phyloP scores from a whole-genome alignment of 1,140 invertebrate genomes.

The Neomicropteryx cornuta region DNA sequence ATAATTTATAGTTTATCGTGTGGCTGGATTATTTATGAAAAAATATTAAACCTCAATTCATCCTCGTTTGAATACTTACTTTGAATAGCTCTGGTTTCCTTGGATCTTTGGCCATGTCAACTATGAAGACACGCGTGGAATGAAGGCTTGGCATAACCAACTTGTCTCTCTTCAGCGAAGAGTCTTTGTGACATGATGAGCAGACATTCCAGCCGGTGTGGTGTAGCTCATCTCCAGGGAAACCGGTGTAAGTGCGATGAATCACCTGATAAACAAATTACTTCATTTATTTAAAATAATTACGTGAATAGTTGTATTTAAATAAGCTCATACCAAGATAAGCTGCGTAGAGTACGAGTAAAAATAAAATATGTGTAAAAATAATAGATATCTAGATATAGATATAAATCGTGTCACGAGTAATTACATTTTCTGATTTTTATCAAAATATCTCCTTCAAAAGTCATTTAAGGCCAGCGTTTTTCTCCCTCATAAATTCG shows the following conservation, averaged over 20 bases:
- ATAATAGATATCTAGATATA: too few relatives aligned
- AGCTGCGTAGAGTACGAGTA: too few relatives aligned
- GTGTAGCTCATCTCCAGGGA: conserved; percentile 81
- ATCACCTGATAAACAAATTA: conserved; percentile 62
- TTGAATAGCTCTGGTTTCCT: conserved; percentile 44
- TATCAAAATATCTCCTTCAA: too few relatives aligned
- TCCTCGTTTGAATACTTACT: too few relatives aligned
- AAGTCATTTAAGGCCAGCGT: too few relatives aligned
- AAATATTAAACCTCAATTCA: too few relatives aligned
- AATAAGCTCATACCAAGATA: conserved; percentile 1
- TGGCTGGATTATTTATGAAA: not conserved
- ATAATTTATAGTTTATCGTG: too few relatives aligned
- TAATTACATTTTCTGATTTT: too few relatives aligned
- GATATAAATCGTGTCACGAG: too few relatives aligned
- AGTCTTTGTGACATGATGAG: conserved; percentile 71
- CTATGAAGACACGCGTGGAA: conserved; percentile 75
- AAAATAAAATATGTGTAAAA: too few relatives aligned
- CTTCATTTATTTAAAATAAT: conserved; percentile 2
- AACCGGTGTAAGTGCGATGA: conserved; percentile 67
- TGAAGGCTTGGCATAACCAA: conserved; percentile 75
- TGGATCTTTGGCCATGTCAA: conserved; percentile 68
- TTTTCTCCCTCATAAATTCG: too few relatives aligned
- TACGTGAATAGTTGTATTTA: not conserved
- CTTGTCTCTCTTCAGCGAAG: conserved; percentile 54
- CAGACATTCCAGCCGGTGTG: conserved; percentile 96